Conservation (phyloP, 2,113 vertebrate species). For the Haliaeetus leucogaster region DNA sequence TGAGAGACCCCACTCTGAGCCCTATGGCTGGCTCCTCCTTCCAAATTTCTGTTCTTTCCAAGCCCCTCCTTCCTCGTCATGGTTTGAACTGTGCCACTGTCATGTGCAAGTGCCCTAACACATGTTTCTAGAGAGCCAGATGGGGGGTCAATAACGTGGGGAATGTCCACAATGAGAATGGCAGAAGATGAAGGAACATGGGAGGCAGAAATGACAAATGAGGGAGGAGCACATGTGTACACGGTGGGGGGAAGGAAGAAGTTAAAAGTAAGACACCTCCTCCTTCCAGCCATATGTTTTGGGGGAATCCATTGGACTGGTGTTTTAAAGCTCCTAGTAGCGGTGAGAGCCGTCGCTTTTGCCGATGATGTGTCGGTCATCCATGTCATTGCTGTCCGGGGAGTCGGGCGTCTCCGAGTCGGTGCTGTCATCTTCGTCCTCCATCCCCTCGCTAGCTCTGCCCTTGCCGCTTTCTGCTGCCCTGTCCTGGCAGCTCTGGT, state of each 20-base stretch:
- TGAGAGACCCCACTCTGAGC: slow-evolving; percentile 39
- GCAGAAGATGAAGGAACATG: background rate
- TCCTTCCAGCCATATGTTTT: slow-evolving; percentile 29
- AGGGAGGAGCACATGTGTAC: background rate
- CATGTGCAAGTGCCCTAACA: background rate
- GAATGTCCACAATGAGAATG: slow-evolving; percentile 44
- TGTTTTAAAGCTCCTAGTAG: slow-evolving; percentile 72
- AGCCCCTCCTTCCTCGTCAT: background rate
- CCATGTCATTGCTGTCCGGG: slow-evolving; percentile 72
- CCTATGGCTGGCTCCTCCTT: background rate
- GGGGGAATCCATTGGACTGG: background rate
- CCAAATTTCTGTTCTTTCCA: background rate
- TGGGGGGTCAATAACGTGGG: background rate
- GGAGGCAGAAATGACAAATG: background rate
- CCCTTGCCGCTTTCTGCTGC: slow-evolving; percentile 38
- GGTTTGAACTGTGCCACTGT: background rate
- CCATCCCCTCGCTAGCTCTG: slow-evolving; percentile 59
- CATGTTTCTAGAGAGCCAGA: slow-evolving; percentile 2
- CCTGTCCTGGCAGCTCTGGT: slow-evolving; percentile 71
- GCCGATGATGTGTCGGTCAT: slow-evolving; percentile 84
- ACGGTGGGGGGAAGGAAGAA: background rate
- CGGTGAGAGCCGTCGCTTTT: slow-evolving; percentile 80
- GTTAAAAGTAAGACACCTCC: slow-evolving; percentile 1
- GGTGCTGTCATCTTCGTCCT: slow-evolving; percentile 82
- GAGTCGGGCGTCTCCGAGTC: slow-evolving; percentile 80